Evolutionary conservation across 2,797 vertebrate genomes (phyloP), one percentile per base, ranked within the genome.

Genomic region (Lutjanus argentimaculatus): DNA sequence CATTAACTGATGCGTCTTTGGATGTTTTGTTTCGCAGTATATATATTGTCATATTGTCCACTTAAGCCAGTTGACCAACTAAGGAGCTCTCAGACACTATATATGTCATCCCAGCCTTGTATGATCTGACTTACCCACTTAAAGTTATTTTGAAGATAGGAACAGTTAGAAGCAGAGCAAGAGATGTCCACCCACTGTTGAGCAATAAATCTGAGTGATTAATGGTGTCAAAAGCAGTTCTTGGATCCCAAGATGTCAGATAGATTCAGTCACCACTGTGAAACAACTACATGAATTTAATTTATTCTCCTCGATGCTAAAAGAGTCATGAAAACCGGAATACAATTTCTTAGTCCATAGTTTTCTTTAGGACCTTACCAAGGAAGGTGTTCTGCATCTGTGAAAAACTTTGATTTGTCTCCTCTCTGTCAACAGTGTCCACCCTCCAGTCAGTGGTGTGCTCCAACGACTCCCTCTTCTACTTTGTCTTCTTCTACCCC

Each of bases 401-500:
- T 64, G 25, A 30, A 61, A 45, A 71, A 43, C 4, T 36, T 55
- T 48, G 30, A 68, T 55, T 19, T 45, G 19, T 74, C 15, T 45
- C 0, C 67, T 71, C 8, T 85, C 57, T 76, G 30, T 74, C 84
- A 17, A 8, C 96, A 99, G 98, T 94, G 46, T 97, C 98, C 61
- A 96, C 93, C 2, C 91, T 99, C 72, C 97, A 98, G 92, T 97
- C 97, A 0, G 95, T 97, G 91, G 98, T 99, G 90, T 99, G 98
- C 92, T 96, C 97, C 96, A 99, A 97, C 0, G 96, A 97, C 0
- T 97, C 98, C 0, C 98, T 99, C 80, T 99, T 99, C 97, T 99
- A 99, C 95, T 98, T 99, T 0, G 95, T 99, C 85, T 99, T 99
- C 95, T 99, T 99, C 87, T 99, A 99, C 93, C 98, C 98, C 0